Evolutionary conservation across 2,888 invertebrate species (phyloP).

Genomic region (Drosophila histrio): DNA sequence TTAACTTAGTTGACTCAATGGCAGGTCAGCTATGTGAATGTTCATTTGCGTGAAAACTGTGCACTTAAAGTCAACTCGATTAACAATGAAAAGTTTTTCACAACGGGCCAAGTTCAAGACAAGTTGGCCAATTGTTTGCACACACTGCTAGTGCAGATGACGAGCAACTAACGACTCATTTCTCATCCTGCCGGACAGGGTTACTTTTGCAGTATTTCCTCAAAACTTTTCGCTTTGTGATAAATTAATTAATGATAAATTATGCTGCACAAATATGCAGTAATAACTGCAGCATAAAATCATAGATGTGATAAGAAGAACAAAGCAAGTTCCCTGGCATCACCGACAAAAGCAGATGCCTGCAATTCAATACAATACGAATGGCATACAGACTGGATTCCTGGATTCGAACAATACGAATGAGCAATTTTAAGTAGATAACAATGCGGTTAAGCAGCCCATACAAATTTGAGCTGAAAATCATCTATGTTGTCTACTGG

Average conservation of each 20-base stretch:
- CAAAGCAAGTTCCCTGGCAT: too few relatives aligned
- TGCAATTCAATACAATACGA: too few relatives aligned
- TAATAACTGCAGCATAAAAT: neutral
- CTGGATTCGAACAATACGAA: too few relatives aligned
- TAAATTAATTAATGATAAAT: slow-evolving; percentile 56
- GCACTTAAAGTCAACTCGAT: slow-evolving; percentile 59
- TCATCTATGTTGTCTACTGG: too few relatives aligned
- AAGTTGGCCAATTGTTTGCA: slow-evolving; percentile 62
- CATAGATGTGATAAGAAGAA: neutral
- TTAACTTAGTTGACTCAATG: slow-evolving; percentile 7
- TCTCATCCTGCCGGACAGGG: slow-evolving; percentile 12
- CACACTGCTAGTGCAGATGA: slow-evolving; percentile 9
- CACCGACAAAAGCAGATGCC: too few relatives aligned
- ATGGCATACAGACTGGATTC: too few relatives aligned
- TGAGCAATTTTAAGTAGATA: too few relatives aligned
- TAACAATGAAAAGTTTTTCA: slow-evolving; percentile 61
- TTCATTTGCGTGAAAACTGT: slow-evolving; percentile 60
- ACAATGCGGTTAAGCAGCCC: too few relatives aligned
- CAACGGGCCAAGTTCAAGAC: slow-evolving; percentile 45
- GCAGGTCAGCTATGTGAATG: slow-evolving; percentile 43
- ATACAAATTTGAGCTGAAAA: too few relatives aligned
- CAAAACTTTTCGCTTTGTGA: slow-evolving; percentile 46
- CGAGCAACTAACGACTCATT: slow-evolving; percentile 7
- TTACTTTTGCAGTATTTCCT: slow-evolving; percentile 36
- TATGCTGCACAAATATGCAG: slow-evolving; percentile 23